A percentile compares a stretch with the other conserved stretches of the same genome.
These are phyloP conservation scores for Chymomyza fuscimana DNA, from an alignment of 2,888 invertebrate genomes.

Conservation along the genomic window DNA sequence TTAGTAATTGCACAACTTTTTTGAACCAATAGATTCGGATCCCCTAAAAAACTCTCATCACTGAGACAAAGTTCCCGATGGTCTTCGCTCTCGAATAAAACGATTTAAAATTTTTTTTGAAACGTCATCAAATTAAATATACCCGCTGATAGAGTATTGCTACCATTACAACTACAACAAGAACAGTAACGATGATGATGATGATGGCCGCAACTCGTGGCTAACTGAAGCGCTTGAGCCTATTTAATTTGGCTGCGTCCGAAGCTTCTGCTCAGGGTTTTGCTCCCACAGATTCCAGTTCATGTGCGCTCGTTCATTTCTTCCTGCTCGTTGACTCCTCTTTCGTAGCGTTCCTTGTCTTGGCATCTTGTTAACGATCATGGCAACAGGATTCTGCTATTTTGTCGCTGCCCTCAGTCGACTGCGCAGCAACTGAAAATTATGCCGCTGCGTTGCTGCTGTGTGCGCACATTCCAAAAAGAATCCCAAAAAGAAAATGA, in stretches of 20 bases:
- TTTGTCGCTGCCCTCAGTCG: constrained; percentile 66
- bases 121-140: too few relatives aligned
- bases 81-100: too few relatives aligned
- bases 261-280: constrained; percentile 46
- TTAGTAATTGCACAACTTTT: too few relatives aligned
- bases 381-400: constrained; percentile 75
- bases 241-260: constrained; percentile 71
- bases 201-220: constrained; percentile 54
- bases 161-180: constrained; percentile 9
- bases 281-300: constrained; percentile 69
- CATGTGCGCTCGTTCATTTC: constrained; percentile 19
- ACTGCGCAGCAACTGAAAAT: constrained; percentile 57
- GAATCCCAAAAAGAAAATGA: constrained; percentile 73
- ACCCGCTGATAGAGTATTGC: background rate
- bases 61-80: too few relatives aligned
- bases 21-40: too few relatives aligned
- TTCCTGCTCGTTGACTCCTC: background rate
- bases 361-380: constrained; percentile 75
- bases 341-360: constrained; percentile 47
- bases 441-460: constrained; percentile 50
- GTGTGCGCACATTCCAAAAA: constrained; percentile 33
- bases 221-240: constrained; percentile 73
- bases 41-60: too few relatives aligned
- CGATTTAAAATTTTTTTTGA: too few relatives aligned
- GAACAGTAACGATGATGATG: constrained; percentile 29